phyloP scores from a whole-genome alignment of 1,140 invertebrate species.

The Adelges cooleyi region DNA sequence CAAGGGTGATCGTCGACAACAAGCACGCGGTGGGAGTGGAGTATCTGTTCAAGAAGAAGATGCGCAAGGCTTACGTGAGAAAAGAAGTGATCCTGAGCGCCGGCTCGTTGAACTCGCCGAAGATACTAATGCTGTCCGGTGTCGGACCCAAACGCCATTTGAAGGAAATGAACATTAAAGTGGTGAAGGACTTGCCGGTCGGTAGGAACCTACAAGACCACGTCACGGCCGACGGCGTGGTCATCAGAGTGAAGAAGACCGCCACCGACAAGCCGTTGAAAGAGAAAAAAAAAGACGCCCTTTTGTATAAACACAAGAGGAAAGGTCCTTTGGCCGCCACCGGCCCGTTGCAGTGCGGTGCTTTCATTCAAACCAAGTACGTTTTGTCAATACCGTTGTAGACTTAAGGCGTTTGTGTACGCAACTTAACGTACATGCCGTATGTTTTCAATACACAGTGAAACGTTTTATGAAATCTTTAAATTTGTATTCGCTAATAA shows the following conservation, averaged over 20 bases:
- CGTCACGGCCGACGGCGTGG: slow-evolving; percentile 37
- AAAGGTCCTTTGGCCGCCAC: slow-evolving; percentile 38
- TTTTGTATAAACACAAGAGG: slow-evolving; percentile 38
- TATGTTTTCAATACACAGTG: too few species aligned
- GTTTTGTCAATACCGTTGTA: background rate
- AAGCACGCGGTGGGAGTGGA: slow-evolving; percentile 40
- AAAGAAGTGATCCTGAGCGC: slow-evolving; percentile 57
- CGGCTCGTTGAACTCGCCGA: slow-evolving; percentile 36
- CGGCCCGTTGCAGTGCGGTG: slow-evolving; percentile 36
- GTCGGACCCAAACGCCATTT: slow-evolving; percentile 40
- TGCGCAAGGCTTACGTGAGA: slow-evolving; percentile 53
- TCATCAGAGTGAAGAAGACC: slow-evolving; percentile 43
- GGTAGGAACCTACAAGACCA: slow-evolving; percentile 42
- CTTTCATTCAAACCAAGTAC: slow-evolving; percentile 38
- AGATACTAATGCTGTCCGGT: slow-evolving; percentile 41
- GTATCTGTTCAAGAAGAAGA: slow-evolving; percentile 53
- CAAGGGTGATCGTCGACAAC: slow-evolving; percentile 51
- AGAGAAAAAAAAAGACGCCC: slow-evolving; percentile 43
- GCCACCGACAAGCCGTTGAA: slow-evolving; percentile 38
- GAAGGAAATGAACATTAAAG: slow-evolving; percentile 32
- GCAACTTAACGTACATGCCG: too few species aligned
- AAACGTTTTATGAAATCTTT: too few species aligned
- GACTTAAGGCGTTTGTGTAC: too few species aligned
- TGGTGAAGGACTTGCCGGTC: slow-evolving; percentile 36
- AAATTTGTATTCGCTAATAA: too few species aligned